phyloP scores from a whole-genome alignment of 2,888 invertebrate genomes.

The Philaethria dido region DNA sequence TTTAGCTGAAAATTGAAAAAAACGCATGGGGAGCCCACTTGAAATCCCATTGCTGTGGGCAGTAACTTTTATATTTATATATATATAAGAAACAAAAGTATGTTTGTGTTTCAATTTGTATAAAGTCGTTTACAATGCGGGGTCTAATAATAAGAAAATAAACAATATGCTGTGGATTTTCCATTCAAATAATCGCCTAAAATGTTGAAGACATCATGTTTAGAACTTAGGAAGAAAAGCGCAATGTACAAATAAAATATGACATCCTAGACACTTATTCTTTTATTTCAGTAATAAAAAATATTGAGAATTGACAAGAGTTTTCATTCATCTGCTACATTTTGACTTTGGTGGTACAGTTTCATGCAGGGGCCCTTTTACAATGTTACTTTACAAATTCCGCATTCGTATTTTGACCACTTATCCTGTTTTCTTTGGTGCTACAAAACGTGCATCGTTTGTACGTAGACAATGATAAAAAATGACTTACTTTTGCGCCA shows the following conservation, averaged over 20 bases:
- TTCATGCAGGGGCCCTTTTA: slow-evolving; percentile 16
- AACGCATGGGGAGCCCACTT: slow-evolving; percentile 4
- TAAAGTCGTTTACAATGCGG: slow-evolving; percentile 11
- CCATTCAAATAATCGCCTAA: slow-evolving; percentile 11
- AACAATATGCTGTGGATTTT: slow-evolving; percentile 15
- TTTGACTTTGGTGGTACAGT: slow-evolving; percentile 16
- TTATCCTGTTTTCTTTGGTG: slow-evolving; percentile 30
- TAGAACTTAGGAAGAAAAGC: slow-evolving; percentile 11
- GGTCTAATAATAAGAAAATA: slow-evolving; percentile 14
- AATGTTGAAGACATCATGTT: slow-evolving; percentile 18
- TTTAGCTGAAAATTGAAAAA: slow-evolving; percentile 12
- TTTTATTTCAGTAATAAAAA: slow-evolving; percentile 15
- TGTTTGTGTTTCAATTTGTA: slow-evolving; percentile 9
- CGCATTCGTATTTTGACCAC: slow-evolving; percentile 31
- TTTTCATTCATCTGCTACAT: slow-evolving; percentile 12
- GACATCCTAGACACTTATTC: slow-evolving; percentile 9
- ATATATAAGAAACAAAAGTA: slow-evolving; percentile 15
- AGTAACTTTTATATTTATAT: slow-evolving; percentile 15
- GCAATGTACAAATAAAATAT: slow-evolving; percentile 15
- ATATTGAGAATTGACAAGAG: slow-evolving; percentile 16
- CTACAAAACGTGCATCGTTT: slow-evolving; percentile 32
- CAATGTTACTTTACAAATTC: slow-evolving; percentile 32
- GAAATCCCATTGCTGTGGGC: slow-evolving; percentile 11
- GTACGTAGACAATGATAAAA: slow-evolving; percentile 23
- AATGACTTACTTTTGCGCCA: slow-evolving; percentile 19